A percentile compares a stretch with the other conserved stretches of the same genome.
phyloP scores from a whole-genome alignment of 2,888 invertebrate genomes.

The Cheilosia soror region DNA sequence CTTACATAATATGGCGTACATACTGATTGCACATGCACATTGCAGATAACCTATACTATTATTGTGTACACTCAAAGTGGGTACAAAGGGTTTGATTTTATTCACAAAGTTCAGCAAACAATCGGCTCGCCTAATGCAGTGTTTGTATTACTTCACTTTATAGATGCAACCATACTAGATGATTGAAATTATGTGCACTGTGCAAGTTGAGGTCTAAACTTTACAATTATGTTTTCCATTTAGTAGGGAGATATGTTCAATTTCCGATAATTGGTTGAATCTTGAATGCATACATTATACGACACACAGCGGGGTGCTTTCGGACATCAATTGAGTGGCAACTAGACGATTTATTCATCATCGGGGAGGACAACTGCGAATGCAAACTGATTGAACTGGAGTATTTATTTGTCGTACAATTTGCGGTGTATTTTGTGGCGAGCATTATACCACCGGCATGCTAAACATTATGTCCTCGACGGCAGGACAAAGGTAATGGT shows the following conservation, averaged over 20 bases:
- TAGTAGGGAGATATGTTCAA: constrained; percentile 37
- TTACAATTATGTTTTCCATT: constrained; percentile 45
- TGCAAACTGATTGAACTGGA: constrained; percentile 40
- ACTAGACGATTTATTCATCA: constrained; percentile 3
- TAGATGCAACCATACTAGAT: constrained; percentile 6
- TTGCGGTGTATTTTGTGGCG: constrained; percentile 38
- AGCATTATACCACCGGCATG: constrained; percentile 14
- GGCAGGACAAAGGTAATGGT: constrained; percentile 38
- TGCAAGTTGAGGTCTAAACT: constrained; percentile 40
- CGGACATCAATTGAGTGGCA: constrained; percentile 32
- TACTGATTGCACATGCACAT: constrained; percentile 32
- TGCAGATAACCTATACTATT: not conserved
- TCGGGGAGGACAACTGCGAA: not conserved
- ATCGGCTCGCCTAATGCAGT: constrained; percentile 35
- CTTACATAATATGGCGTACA: constrained; percentile 26
- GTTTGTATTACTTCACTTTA: constrained; percentile 18
- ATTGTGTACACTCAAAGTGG: not conserved
- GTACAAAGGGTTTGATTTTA: constrained; percentile 12
- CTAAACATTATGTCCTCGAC: constrained; percentile 14
- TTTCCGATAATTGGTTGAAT: constrained; percentile 56
- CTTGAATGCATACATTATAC: constrained; percentile 11
- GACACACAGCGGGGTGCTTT: constrained; percentile 14
- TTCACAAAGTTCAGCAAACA: constrained; percentile 56
- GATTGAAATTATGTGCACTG: constrained; percentile 24
- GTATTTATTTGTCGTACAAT: constrained; percentile 45